Percentiles rank a stretch among this genome's conserved stretches.
phyloP scores from a whole-genome alignment of 2,113 vertebrate genomes.

The Platysternon megacephalum region DNA sequence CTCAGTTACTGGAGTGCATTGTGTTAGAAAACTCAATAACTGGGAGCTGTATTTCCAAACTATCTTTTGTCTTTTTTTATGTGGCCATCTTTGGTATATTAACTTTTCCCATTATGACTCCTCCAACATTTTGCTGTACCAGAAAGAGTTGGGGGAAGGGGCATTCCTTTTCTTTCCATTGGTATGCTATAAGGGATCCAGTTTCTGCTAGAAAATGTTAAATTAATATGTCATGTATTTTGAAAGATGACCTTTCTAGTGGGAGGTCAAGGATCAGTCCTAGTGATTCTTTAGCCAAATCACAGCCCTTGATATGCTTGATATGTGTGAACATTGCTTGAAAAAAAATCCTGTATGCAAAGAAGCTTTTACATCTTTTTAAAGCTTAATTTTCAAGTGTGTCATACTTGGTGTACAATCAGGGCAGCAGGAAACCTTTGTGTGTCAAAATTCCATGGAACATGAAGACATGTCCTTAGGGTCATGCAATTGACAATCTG shows the following conservation, averaged over 20 bases:
- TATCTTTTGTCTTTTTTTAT: not conserved
- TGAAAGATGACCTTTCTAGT: not conserved
- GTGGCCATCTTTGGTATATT: rapidly evolving
- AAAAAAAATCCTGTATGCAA: not conserved
- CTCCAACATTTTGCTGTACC: not conserved
- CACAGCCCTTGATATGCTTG: not conserved
- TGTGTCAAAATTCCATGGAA: not conserved
- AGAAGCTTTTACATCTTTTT: not conserved
- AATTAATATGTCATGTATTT: not conserved
- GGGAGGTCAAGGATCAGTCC: not conserved
- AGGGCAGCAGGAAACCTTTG: not conserved
- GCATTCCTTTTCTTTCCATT: not conserved
- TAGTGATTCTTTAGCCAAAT: not conserved
- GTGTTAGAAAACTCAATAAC: not conserved
- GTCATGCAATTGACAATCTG: not conserved
- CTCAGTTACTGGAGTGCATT: not conserved
- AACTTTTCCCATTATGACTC: not conserved
- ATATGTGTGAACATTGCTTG: not conserved
- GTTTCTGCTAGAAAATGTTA: not conserved
- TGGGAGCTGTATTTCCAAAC: not conserved
- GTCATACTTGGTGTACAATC: not conserved
- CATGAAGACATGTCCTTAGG: not conserved
- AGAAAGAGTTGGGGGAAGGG: not conserved
- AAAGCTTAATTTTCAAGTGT: not conserved
- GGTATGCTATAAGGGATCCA: not conserved